These are phyloP conservation scores for Coluber constrictor DNA, from an alignment of 2,797 vertebrate genomes.

Conservation along the genomic window DNA sequence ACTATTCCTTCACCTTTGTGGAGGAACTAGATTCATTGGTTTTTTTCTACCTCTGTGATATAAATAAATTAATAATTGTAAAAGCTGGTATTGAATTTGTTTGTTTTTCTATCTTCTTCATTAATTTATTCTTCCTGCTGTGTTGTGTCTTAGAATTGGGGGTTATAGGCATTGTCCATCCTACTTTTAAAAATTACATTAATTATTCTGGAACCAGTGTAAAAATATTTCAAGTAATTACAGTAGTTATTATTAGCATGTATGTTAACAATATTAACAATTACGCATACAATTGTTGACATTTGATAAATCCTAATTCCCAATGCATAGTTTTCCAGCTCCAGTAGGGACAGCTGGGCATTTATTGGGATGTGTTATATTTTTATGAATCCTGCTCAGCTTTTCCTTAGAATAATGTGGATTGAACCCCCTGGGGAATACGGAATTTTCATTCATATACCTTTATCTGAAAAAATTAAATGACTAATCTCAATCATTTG, in stretches of 20 bases:
- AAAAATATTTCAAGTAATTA: not conserved
- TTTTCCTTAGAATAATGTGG: not conserved
- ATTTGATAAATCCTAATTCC: not conserved
- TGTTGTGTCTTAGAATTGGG: not conserved
- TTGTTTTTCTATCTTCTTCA: not conserved
- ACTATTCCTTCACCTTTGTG: not conserved
- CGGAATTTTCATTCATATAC: not conserved
- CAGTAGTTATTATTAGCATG: not conserved
- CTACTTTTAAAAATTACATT: not conserved
- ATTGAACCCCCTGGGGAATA: not conserved
- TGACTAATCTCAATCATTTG: not conserved
- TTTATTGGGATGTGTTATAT: too few species aligned
- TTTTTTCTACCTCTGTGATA: not conserved
- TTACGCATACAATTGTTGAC: not conserved
- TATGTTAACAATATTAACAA: not conserved
- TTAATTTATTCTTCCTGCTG: not conserved
- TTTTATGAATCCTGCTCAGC: not conserved
- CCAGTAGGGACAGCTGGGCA: too few species aligned
- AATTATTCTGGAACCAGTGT: not conserved
- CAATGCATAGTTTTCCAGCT: not conserved
- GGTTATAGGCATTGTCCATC: not conserved
- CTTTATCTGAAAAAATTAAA: not conserved
- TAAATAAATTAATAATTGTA: not conserved
- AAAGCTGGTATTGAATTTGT: not conserved
- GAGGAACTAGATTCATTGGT: not conserved